phyloP scores from a whole-genome alignment of 1,140 invertebrate species.

The Diploscapter pachys region DNA sequence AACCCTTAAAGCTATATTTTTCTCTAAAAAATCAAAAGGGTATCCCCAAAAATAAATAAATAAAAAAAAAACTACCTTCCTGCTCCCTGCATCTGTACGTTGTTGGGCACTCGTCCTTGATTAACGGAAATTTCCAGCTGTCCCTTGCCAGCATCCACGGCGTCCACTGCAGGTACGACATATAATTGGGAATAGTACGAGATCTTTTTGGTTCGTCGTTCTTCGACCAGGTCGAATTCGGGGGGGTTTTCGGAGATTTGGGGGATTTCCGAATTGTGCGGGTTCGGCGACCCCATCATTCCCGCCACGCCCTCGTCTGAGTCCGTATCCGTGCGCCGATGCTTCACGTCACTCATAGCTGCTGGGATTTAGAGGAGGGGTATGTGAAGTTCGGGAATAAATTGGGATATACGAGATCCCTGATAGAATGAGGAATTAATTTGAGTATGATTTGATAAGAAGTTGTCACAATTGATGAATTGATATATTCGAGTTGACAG shows the following conservation, averaged over 20 bases:
- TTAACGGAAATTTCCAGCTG: conserved; percentile 96
- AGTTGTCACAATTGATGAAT: conserved; percentile 10
- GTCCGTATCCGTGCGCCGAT: neutral
- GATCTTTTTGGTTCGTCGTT: conserved; percentile 23
- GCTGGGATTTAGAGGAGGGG: neutral
- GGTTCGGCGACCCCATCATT: neutral
- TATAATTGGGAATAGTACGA: conserved; percentile 57
- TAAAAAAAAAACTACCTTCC: conserved; percentile 62
- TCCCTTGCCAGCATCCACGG: conserved; percentile 89
- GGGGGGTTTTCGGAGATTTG: conserved; percentile 3
- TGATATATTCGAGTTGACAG: too few relatives aligned
- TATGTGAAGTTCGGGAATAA: neutral
- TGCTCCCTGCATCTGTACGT: conserved; percentile 88
- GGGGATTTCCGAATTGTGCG: neutral
- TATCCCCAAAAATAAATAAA: neutral
- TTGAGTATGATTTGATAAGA: conserved; percentile 2
- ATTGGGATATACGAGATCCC: neutral
- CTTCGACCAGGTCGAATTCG: neutral
- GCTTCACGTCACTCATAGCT: neutral
- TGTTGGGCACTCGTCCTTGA: conserved; percentile 93
- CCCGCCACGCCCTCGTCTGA: neutral
- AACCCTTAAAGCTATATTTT: neutral
- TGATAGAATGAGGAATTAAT: conserved; percentile 1
- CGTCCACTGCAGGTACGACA: conserved; percentile 71
- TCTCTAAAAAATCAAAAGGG: neutral